A percentile compares a stretch with the other conserved stretches of the same genome.
Evolutionary conservation across 2,113 vertebrate species (phyloP).

Genomic region (Vulpes vulpes): DNA sequence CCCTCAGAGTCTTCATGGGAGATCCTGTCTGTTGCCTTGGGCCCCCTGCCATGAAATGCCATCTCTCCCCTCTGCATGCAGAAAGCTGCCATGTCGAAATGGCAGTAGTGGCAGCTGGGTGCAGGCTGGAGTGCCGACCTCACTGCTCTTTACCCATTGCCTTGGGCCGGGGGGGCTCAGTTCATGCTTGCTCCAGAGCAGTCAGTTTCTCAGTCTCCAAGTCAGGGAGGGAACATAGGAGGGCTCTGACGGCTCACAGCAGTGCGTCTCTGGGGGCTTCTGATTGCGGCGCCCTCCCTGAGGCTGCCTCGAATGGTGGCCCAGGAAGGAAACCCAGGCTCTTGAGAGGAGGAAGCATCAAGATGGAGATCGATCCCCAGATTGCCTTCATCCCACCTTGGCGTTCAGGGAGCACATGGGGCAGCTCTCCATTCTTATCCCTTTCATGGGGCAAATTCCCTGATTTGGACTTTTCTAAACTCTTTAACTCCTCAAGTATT

Average conservation of each 20-base stretch:
- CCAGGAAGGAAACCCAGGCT: neutral
- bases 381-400: neutral
- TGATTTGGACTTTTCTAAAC: neutral
- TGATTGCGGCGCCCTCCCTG: slow-evolving; percentile 50
- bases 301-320: neutral
- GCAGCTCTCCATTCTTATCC: neutral
- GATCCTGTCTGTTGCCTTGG: slow-evolving; percentile 84
- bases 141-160: slow-evolving; percentile 76
- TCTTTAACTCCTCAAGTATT: neutral
- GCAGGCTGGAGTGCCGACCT: slow-evolving; percentile 82
- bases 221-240: neutral
- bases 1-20: slow-evolving; percentile 76
- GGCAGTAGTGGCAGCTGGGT: slow-evolving; percentile 84
- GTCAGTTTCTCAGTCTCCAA: slow-evolving; percentile 79
- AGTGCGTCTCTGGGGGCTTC: slow-evolving; percentile 30
- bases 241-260: slow-evolving; percentile 69
- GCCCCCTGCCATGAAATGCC: slow-evolving; percentile 84
- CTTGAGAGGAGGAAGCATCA: neutral
- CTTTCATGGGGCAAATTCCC: neutral
- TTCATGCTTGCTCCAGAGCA: slow-evolving; percentile 82
- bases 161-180: slow-evolving; percentile 81
- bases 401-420: rapidly evolving
- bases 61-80: slow-evolving; percentile 79
- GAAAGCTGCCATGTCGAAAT: slow-evolving; percentile 76
- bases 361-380: neutral